Evolutionary conservation across 2,113 vertebrate species (phyloP).

Genomic region (Pachypanchax playfairii): DNA sequence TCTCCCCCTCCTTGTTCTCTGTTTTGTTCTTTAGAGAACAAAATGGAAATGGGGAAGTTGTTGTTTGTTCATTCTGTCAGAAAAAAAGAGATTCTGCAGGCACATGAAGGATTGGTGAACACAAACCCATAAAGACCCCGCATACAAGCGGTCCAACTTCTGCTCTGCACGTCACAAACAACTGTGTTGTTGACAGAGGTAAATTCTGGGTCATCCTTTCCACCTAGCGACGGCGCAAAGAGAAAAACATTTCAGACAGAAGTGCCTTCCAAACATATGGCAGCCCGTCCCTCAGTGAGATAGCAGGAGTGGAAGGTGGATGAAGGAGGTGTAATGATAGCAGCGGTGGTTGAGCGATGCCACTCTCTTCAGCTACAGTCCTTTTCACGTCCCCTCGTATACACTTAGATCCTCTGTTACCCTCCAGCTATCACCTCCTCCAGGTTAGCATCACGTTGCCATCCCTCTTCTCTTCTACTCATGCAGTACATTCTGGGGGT

Average conservation of each 20-base stretch:
- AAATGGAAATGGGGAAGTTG: constrained; percentile 40
- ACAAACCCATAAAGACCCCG: constrained; percentile 31
- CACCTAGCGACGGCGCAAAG: constrained; percentile 36
- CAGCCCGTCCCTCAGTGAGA: constrained; percentile 46
- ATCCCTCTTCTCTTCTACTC: constrained; percentile 19
- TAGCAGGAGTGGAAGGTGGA: constrained; percentile 49
- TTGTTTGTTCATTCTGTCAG: constrained; percentile 30
- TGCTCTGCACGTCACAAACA: constrained; percentile 31
- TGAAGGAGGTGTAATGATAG: constrained; percentile 57
- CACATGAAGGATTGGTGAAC: constrained; percentile 36
- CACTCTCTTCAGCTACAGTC: constrained; percentile 45
- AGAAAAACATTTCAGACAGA: constrained; percentile 48
- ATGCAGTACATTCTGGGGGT: constrained; percentile 39
- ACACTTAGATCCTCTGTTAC: constrained; percentile 49
- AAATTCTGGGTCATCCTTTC: constrained; percentile 52
- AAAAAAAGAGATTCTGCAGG: constrained; percentile 17
- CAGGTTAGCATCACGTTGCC: constrained; percentile 11
- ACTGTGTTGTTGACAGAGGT: constrained; percentile 45
- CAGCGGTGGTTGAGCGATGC: constrained; percentile 33
- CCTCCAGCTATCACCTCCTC: constrained; percentile 26
- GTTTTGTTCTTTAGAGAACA: neutral
- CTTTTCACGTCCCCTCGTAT: constrained; percentile 44
- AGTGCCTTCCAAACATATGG: constrained; percentile 44
- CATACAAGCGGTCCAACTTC: too few relatives aligned
- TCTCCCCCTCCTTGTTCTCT: constrained; percentile 21